phyloP scores from a whole-genome alignment of 2,888 invertebrate species.

The Drosophila setosimentum region DNA sequence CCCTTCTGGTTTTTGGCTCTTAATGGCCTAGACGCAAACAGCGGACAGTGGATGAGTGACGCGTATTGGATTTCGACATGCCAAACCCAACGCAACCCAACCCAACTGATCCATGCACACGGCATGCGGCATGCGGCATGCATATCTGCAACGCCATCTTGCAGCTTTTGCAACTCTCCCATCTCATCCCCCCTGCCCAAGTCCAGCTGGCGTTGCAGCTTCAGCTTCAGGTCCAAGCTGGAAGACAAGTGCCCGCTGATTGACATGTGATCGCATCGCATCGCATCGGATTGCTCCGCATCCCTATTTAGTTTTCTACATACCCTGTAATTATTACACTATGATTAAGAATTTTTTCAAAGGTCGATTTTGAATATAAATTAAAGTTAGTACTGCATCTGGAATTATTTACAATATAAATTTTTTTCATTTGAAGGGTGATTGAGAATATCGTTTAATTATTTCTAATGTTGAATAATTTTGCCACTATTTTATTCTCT shows the following conservation, averaged over 20 bases:
- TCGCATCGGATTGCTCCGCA: conserved; percentile 58
- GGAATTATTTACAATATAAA: too few relatives aligned
- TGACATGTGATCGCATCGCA: conserved; percentile 75
- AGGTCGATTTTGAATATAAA: too few relatives aligned
- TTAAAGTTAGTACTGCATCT: too few relatives aligned
- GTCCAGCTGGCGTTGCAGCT: conserved; percentile 17
- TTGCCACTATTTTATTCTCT: too few relatives aligned
- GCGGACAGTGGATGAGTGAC: conserved; percentile 60
- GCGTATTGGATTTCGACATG: conserved; percentile 77
- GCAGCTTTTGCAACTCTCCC: conserved; percentile 27
- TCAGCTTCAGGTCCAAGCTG: conserved; percentile 37
- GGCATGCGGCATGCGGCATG: conserved; percentile 67
- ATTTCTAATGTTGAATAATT: too few relatives aligned
- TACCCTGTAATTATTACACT: neutral
- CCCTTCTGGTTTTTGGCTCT: conserved; percentile 60
- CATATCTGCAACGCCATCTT: conserved; percentile 80
- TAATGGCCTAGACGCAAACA: conserved; percentile 72
- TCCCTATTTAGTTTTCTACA: neutral
- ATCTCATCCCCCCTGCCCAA: neutral
- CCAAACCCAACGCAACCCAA: conserved; percentile 21
- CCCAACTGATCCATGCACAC: conserved; percentile 48
- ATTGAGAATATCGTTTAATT: too few relatives aligned
- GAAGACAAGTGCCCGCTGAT: conserved; percentile 60
- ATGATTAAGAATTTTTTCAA: too few relatives aligned
- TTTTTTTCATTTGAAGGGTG: too few relatives aligned